These are phyloP conservation scores for Epiblema foenella DNA, from an alignment of 2,888 invertebrate species.

Conservation along the genomic window DNA sequence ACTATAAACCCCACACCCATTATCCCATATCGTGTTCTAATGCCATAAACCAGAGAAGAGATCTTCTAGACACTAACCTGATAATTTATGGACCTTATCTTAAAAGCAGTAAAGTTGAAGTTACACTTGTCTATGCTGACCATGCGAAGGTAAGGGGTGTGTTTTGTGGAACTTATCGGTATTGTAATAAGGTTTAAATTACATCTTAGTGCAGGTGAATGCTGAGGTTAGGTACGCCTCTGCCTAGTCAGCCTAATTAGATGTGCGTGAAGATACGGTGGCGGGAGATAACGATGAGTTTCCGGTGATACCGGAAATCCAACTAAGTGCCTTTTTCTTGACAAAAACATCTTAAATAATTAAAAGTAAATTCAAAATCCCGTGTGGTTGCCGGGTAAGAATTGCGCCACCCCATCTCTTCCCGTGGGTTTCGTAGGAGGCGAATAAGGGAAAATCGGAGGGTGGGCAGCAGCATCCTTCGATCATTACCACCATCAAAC, in stretches of 20 bases:
- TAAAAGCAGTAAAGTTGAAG: neutral
- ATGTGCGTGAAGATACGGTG: constrained; percentile 28
- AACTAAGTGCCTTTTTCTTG: constrained; percentile 12
- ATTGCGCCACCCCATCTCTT: no score
- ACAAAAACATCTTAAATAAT: no score
- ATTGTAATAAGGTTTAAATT: constrained; percentile 44
- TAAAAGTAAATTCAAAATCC: no score
- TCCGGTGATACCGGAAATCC: constrained; percentile 29
- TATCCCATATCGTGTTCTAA: constrained; percentile 20
- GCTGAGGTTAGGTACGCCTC: neutral
- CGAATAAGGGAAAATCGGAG: no score
- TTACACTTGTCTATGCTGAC: neutral
- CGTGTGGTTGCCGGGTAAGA: no score
- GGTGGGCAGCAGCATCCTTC: no score
- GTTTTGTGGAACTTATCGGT: neutral
- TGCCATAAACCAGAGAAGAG: constrained; percentile 16
- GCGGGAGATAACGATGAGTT: constrained; percentile 32
- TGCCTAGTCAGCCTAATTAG: constrained; percentile 34
- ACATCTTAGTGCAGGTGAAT: neutral
- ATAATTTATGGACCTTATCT: neutral
- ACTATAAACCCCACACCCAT: neutral
- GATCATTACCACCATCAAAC: no score
- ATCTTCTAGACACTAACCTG: neutral
- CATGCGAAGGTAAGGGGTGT: constrained; percentile 1
- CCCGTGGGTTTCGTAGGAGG: no score